These are phyloP conservation scores for Amia ocellicauda DNA, from an alignment of 2,113 vertebrate species.

Conservation along the genomic window DNA sequence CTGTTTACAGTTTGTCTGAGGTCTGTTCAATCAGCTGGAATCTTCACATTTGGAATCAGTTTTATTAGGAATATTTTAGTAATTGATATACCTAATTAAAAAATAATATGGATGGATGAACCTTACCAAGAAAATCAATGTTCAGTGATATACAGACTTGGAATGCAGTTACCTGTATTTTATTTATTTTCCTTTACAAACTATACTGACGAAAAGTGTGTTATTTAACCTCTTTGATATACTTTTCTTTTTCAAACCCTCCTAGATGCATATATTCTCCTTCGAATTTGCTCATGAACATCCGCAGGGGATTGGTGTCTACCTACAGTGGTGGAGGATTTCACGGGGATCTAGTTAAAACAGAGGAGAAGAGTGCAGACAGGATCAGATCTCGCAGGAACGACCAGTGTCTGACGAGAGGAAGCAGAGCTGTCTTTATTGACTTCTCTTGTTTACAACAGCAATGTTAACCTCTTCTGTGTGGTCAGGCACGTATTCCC, in stretches of 20 bases:
- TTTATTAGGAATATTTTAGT: too few species aligned
- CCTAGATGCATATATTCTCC: slow-evolving; percentile 13
- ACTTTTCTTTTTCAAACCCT: not conserved
- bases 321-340: slow-evolving; percentile 14
- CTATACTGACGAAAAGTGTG: too few species aligned
- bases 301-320: slow-evolving; percentile 6
- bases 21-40: too few species aligned
- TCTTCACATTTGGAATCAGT: too few species aligned
- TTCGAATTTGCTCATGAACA: not conserved
- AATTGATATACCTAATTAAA: too few species aligned
- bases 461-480: slow-evolving; percentile 16
- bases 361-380: not conserved
- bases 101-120: too few species aligned
- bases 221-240: too few species aligned
- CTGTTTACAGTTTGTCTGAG: too few species aligned
- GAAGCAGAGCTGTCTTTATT: slow-evolving; percentile 6
- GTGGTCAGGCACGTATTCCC: slow-evolving; percentile 5
- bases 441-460: slow-evolving; percentile 17
- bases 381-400: not conserved
- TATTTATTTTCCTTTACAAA: too few species aligned
- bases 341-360: not conserved
- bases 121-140: too few species aligned
- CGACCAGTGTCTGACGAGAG: slow-evolving; percentile 9
- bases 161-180: too few species aligned
- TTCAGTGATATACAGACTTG: too few species aligned